These are phyloP conservation scores for Macropus fuliginosus DNA, from an alignment of 2,797 vertebrate genomes.

Conservation along the genomic window DNA sequence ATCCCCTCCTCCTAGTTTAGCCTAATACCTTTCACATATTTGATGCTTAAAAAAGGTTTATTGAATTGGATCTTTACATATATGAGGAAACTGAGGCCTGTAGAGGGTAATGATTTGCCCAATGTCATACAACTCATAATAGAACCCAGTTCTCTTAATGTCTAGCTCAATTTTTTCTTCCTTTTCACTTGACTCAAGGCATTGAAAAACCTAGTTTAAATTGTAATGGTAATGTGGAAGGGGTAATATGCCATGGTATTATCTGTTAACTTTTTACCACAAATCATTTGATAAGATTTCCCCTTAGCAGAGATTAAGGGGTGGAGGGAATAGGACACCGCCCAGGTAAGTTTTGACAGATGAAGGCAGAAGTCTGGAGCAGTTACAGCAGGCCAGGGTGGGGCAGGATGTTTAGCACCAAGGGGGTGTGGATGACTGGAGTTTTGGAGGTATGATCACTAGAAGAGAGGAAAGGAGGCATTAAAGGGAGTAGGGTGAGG, in stretches of 20 bases:
- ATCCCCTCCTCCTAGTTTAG: background rate
- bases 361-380: background rate
- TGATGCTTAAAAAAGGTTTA: background rate
- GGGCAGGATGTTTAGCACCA: background rate
- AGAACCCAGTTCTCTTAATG: background rate
- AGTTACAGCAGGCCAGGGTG: background rate
- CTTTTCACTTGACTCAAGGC: background rate
- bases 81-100: background rate
- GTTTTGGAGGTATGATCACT: background rate
- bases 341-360: slow-evolving; percentile 42
- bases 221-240: slow-evolving; percentile 3
- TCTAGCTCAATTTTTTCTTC: background rate
- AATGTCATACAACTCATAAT: background rate
- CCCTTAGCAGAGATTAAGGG: slow-evolving; percentile 5
- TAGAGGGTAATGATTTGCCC: background rate
- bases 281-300: slow-evolving; percentile 32
- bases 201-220: slow-evolving; percentile 8
- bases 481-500: background rate
- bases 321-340: background rate
- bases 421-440: background rate
- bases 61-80: background rate
- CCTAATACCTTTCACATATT: background rate
- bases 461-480: background rate
- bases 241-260: background rate
- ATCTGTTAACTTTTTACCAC: slow-evolving; percentile 19